A percentile compares a stretch with the other conserved stretches of the same genome.
Conservation (phyloP, 2,797 vertebrate species). For the Pogonophryne albipinna region DNA sequence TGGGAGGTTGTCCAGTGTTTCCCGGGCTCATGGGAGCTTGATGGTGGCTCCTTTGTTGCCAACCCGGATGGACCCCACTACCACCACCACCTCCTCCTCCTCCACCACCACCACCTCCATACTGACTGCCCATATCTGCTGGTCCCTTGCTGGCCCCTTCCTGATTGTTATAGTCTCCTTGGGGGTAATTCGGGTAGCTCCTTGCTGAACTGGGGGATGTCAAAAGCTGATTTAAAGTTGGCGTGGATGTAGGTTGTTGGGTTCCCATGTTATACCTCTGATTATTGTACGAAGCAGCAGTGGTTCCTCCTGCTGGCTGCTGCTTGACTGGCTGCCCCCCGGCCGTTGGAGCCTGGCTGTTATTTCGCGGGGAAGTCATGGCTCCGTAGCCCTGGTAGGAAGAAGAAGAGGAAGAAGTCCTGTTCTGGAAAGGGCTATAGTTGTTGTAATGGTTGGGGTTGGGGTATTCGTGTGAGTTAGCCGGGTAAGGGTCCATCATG, state of each 20-base stretch:
- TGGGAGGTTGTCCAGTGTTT: constrained; percentile 90
- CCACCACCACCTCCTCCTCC: constrained; percentile 46
- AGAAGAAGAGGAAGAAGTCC: constrained; percentile 92
- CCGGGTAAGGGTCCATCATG: constrained; percentile 90
- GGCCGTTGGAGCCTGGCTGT: constrained; percentile 86
- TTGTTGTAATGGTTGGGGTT: constrained; percentile 96
- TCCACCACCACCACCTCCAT: constrained; percentile 46
- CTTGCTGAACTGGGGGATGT: constrained; percentile 95
- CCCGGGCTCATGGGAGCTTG: constrained; percentile 96
- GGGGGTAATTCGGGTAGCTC: constrained; percentile 92
- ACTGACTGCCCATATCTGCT: constrained; percentile 86
- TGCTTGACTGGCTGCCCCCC: constrained; percentile 90
- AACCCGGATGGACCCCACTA: constrained; percentile 87
- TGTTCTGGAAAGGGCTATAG: constrained; percentile 91
- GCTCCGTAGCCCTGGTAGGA: constrained; percentile 92
- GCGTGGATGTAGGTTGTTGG: constrained; percentile 93
- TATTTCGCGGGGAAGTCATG: constrained; percentile 91
- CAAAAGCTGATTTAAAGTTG: constrained; percentile 96
- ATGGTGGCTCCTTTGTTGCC: constrained; percentile 94
- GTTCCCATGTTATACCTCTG: constrained; percentile 87
- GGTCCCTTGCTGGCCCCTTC: constrained; percentile 91
- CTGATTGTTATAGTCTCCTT: constrained; percentile 92
- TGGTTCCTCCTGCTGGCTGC: constrained; percentile 85
- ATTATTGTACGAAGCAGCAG: constrained; percentile 85
- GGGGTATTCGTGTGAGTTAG: constrained; percentile 94